Conservation (phyloP, 2,888 invertebrate genomes). For the Heliconius hortense region DNA sequence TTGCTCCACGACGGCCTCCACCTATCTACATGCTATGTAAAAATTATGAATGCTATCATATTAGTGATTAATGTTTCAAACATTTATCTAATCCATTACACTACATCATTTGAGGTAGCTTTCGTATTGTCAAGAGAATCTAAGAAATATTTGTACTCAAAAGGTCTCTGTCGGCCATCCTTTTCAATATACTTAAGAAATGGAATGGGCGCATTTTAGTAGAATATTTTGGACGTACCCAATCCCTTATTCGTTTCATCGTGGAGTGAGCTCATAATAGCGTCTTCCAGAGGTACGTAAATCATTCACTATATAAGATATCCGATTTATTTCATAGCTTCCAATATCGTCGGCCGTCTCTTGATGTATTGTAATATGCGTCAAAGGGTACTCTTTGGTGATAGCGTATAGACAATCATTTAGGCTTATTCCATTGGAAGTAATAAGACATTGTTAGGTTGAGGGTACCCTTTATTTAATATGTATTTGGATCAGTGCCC, state of each 20-base stretch:
- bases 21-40: background rate
- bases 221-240: constrained; percentile 34
- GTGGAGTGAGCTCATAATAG: constrained; percentile 40
- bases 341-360: constrained; percentile 54
- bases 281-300: constrained; percentile 45
- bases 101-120: constrained; percentile 27
- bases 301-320: constrained; percentile 52
- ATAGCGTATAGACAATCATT: constrained; percentile 55
- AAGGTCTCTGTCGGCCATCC: constrained; percentile 34
- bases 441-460: constrained; percentile 42
- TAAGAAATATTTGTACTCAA: constrained; percentile 27
- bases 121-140: constrained; percentile 35
- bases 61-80: background rate
- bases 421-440: constrained; percentile 49
- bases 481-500: background rate
- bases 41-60: background rate
- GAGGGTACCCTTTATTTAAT: constrained; percentile 47
- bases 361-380: constrained; percentile 53
- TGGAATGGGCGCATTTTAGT: constrained; percentile 34
- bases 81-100: constrained; percentile 20
- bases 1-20: no score
- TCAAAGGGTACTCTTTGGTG: constrained; percentile 44
- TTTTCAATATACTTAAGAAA: constrained; percentile 40
- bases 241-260: constrained; percentile 33
- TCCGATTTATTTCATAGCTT: constrained; percentile 52